These are phyloP conservation scores for Stenopsyche tienmushanensis DNA, from an alignment of 1,140 invertebrate species.

Conservation along the genomic window DNA sequence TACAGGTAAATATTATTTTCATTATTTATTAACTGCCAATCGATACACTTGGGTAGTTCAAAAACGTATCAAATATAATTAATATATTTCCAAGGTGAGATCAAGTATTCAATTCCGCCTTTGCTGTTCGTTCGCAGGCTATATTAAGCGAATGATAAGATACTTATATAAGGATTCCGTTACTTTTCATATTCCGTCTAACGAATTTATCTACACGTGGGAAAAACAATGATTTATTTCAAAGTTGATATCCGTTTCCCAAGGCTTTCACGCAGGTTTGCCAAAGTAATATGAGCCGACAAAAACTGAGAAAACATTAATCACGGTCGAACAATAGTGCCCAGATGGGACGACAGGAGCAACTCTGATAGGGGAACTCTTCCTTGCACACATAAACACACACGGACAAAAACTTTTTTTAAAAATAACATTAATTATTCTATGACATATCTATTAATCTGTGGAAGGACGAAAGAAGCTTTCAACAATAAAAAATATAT, in stretches of 20 bases:
- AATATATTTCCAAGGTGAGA: not conserved
- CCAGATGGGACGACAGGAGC: slow-evolving; percentile 24
- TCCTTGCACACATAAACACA: too few relatives aligned
- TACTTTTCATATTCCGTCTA: slow-evolving; percentile 21
- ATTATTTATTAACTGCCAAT: not conserved
- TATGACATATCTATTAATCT: slow-evolving; percentile 10
- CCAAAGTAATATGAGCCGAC: slow-evolving; percentile 24
- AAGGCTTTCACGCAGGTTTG: slow-evolving; percentile 12
- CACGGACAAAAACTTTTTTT: not conserved
- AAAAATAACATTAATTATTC: not conserved
- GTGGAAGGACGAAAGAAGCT: not conserved
- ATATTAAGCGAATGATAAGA: too few relatives aligned
- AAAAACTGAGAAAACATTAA: slow-evolving; percentile 33
- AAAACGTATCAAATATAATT: not conserved
- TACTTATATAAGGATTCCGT: not conserved
- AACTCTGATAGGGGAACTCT: slow-evolving; percentile 25
- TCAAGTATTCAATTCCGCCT: too few relatives aligned
- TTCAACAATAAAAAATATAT: too few relatives aligned
- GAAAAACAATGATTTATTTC: slow-evolving; percentile 29
- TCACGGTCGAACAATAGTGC: slow-evolving; percentile 27
- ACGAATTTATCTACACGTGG: slow-evolving; percentile 18
- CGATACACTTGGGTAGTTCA: not conserved
- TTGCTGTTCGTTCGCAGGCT: too few relatives aligned
- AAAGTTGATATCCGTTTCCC: slow-evolving; percentile 30
- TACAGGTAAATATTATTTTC: not conserved